Base-by-base conservation (phyloP, 2,888 invertebrate species). In the Sycophila texana region DNA sequence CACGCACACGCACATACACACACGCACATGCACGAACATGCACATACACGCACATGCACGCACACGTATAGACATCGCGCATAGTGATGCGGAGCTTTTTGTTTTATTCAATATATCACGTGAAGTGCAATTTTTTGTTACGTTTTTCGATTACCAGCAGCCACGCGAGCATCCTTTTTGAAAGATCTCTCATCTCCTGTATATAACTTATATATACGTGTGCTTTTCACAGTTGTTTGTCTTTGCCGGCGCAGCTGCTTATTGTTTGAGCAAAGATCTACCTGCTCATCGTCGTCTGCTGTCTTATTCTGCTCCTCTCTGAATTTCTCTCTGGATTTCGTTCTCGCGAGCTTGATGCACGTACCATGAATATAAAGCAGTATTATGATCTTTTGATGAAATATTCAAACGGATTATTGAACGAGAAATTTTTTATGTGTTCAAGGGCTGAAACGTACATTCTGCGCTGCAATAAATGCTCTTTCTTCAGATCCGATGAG, bases 381-480 rank as follows among this genome's bases (percentile, higher is more conserved):
- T 60, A 30, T 71, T 18, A 22, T 60, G 60, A 71, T 20, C 72
- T 68, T 68, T 68, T 68, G 68, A 61, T 72, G 61, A 72, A 72
- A 72, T 30, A 72, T 72, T 72, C 72, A 61, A 16, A 20, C 10
- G 53, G 53, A 53, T 72, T 61, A 72, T 72, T 61, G 61, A 53
- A 18, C 18, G 18, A 47, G 58, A 14, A 58, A 70, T 47, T 47
- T 47, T 70, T 70, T 22, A 70, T 57, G 18, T 10, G 39, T 10
- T 39, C 10, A 39, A 10, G 10, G 39, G 39, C 7, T 39, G 39
- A 10, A 39, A 10, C 39, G 5, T 39, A 39, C 1, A 39, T 39
- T 39, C 10, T 10, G 39, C 10, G 39, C 39, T 39, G 39, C 39
- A 39, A 39, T 39, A 1, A 39, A 39, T 10, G 0, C 39, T 10